Percentiles rank a stretch among this genome's conserved stretches.
Evolutionary conservation across 1,140 invertebrate genomes (phyloP).

Genomic region (Vanessa atalanta): DNA sequence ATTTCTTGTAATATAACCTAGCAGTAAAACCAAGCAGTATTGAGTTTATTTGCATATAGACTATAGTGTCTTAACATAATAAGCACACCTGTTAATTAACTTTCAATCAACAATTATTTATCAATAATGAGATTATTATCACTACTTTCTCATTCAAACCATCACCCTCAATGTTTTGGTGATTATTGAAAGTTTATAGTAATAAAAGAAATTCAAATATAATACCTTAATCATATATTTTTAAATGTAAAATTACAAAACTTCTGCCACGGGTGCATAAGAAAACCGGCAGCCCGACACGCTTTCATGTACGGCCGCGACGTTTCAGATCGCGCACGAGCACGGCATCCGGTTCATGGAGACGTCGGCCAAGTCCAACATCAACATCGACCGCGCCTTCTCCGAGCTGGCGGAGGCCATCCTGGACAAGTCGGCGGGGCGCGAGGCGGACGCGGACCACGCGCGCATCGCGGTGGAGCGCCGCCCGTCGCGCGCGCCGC

Average conservation of each 20-base stretch:
- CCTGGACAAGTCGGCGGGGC: constrained; percentile 77
- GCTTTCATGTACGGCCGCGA: too few relatives aligned
- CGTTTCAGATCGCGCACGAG: constrained; percentile 88
- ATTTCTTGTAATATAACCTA: not conserved
- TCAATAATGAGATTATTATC: too few relatives aligned
- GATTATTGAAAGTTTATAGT: not conserved
- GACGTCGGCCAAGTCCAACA: constrained; percentile 94
- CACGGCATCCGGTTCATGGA: constrained; percentile 97
- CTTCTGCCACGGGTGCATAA: too few relatives aligned
- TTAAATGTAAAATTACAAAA: too few relatives aligned
- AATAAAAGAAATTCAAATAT: too few relatives aligned
- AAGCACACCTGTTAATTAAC: constrained; percentile 12
- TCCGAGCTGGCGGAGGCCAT: constrained; percentile 90
- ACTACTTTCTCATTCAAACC: too few relatives aligned
- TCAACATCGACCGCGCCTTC: constrained; percentile 95
- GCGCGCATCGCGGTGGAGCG: constrained; percentile 77
- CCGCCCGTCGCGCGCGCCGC: constrained; percentile 70
- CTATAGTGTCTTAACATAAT: constrained; percentile 10
- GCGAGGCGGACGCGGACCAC: constrained; percentile 73
- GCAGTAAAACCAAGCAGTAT: not conserved
- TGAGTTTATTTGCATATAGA: constrained; percentile 8
- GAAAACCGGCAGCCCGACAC: too few relatives aligned
- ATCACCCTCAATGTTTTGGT: not conserved
- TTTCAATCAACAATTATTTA: constrained; percentile 5
- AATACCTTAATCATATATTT: too few relatives aligned